Base-by-base conservation (phyloP, 2,113 vertebrate genomes). In the Zosterops borbonicus region DNA sequence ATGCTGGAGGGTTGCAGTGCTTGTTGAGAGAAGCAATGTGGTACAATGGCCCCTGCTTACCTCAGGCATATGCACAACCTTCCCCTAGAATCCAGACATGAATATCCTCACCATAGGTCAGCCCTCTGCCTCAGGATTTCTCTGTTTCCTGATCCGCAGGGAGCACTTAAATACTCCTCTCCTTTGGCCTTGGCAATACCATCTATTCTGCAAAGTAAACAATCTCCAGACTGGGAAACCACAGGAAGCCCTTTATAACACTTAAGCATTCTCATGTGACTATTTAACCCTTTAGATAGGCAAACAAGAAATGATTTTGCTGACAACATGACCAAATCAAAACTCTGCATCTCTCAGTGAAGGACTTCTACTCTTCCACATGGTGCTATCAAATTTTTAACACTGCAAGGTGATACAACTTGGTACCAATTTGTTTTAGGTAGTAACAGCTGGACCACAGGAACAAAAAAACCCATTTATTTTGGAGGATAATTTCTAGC, bases 221-320 rank as follows among this genome's bases (percentile, higher is more conserved):
- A 83, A 47, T 52, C 29, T 87, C 65, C 76, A 91, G 76, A 67
- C 60, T 64, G 47, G 76, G 68, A 89, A 96, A 87, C 76, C 31
- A 35, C 22, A 74, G 80, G 89, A 92, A 93, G 39, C 12, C 39
- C 53, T 81, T 74, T 80, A 67, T 59, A 78, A 86, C 73, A 67
- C 17, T 86, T 86, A 33, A 62, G 14, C 9, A 55, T 47, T 47
- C 50, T 65, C 80, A 56, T 0, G 0, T 22, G 42, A 44, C 28
- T 35, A 22, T 80, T 67, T 93, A 59, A 76, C 46, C 23, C 17
- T 93, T 89, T 42, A 68, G 52, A 37, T 6, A 46, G 46, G 62
- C 58, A 78, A 90, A 60, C 53, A 74, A 82, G 28, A 79, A 77
- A 75, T 31, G 0, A 25, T 70, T 78, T 81, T 75, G 47, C 69